Evolutionary conservation across 2,113 vertebrate genomes (phyloP), one percentile per base, ranked within the genome.

Genomic region (Naja naja): DNA sequence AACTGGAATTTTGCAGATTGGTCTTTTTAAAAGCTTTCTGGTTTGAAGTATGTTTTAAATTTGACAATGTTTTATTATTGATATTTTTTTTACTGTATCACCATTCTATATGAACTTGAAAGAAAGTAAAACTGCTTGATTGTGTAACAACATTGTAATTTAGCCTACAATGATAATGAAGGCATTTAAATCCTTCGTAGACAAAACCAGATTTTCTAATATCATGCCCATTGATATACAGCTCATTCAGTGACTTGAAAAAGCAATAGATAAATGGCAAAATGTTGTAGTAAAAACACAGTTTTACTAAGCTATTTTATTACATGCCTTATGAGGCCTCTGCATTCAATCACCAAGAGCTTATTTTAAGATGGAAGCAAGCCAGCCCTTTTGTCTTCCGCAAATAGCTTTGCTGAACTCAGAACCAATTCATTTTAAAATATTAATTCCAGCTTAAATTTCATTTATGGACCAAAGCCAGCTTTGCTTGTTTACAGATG

Each of bases 371-470:
- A 94, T 23, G 47, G 85, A 95, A 74, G 69, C 43, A 89, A 92
- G 95, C 92, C 93, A 94, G 94, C 89, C 69, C 18, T 89, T 97
- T 81, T 94, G 6, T 92, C 89, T 92, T 91, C 92, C 23, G 87
- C 88, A 85, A 94, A 25, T 89, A 93, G 89, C 64, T 96, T 60
- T 64, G 55, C 85, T 93, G 92, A 56, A 88, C 56, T 93, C 90
- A 53, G 94, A 95, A 95, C 47, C 60, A 94, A 96, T 89, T 91
- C 2, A 86, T 95, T 94, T 90, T 27, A 93, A 94, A 74, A 94
- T 95, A 95, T 34, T 69, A 90, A 96, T 90, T 86, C 45, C 43
- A 90, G 92, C 89, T 93, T 90, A 93, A 93, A 90, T 90, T 90
- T 93, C 92, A 93, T 64, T 95, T 94, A 94, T 94, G 88, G 93